Evolutionary conservation across 2,797 vertebrate genomes (phyloP).

Genomic region (Squalus acanthias): DNA sequence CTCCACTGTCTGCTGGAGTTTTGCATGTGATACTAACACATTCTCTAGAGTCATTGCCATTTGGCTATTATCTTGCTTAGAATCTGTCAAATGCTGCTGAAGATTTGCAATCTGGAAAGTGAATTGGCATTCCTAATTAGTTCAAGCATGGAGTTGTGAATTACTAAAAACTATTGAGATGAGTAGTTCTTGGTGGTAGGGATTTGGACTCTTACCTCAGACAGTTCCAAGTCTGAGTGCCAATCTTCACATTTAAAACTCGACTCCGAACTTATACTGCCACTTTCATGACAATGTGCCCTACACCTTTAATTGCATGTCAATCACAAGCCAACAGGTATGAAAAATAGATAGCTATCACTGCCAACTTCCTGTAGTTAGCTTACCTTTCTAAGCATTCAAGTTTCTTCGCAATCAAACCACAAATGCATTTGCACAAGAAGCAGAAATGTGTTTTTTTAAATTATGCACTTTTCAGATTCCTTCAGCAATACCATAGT

Average conservation of each 20-base stretch:
- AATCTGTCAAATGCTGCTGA: conserved; percentile 50
- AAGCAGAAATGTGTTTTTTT: neutral
- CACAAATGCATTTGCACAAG: neutral
- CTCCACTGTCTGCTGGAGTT: conserved; percentile 54
- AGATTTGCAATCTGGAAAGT: conserved; percentile 50
- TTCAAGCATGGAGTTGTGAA: neutral
- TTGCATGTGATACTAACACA: conserved; percentile 52
- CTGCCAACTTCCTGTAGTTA: neutral
- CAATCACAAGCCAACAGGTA: neutral
- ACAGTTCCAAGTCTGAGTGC: neutral
- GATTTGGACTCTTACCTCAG: neutral
- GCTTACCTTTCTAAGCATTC: neutral
- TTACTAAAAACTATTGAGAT: neutral
- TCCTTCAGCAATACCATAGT: neutral
- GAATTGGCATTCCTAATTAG: neutral
- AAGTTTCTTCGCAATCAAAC: neutral
- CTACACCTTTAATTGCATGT: neutral
- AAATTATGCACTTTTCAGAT: too few species aligned
- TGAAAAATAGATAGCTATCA: neutral
- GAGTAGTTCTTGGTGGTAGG: too few species aligned
- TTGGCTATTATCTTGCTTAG: conserved; percentile 50
- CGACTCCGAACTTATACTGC: neutral
- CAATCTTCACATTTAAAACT: neutral
- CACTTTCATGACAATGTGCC: neutral
- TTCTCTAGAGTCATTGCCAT: conserved; percentile 53